Percentiles rank a stretch among this genome's conserved stretches.
These are phyloP conservation scores for Nesogale talazaci DNA, from an alignment of 2,113 vertebrate species.

Conservation along the genomic window DNA sequence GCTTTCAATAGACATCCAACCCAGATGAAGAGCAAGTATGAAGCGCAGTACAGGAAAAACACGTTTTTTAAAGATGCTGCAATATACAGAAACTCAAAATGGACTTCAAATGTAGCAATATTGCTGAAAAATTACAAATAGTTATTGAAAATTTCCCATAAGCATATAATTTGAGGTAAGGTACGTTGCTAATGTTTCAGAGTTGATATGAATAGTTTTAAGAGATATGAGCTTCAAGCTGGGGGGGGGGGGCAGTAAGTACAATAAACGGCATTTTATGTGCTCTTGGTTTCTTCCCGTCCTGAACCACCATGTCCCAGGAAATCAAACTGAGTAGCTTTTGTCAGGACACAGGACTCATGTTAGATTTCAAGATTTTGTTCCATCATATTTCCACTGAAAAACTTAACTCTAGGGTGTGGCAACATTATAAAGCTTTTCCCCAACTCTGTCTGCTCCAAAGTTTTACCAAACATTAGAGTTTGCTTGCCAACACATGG, in stretches of 20 bases:
- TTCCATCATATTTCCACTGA: neutral
- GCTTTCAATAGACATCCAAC: neutral
- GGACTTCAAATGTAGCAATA: neutral
- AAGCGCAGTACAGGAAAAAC: slow-evolving; percentile 3
- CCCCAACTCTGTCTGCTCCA: too few species aligned
- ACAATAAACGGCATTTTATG: neutral
- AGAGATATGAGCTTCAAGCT: neutral
- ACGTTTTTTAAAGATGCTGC: neutral
- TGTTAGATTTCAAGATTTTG: neutral
- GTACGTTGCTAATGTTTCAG: slow-evolving; percentile 7
- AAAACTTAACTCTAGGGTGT: slow-evolving; percentile 49
- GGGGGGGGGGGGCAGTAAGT: neutral
- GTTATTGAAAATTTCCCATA: slow-evolving; percentile 49
- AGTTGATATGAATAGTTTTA: slow-evolving; percentile 31
- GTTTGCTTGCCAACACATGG: too few species aligned
- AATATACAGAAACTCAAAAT: slow-evolving; percentile 22
- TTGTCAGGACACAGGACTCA: neutral
- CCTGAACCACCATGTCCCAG: neutral
- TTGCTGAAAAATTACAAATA: slow-evolving; percentile 8
- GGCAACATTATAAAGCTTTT: too few species aligned
- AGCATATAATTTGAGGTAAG: neutral
- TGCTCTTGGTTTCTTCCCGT: neutral
- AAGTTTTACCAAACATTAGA: too few species aligned
- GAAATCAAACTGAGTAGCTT: slow-evolving; percentile 40
- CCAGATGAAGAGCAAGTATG: neutral